These are phyloP conservation scores for Pampusana beccarii DNA, from an alignment of 2,113 vertebrate genomes.

Conservation along the genomic window DNA sequence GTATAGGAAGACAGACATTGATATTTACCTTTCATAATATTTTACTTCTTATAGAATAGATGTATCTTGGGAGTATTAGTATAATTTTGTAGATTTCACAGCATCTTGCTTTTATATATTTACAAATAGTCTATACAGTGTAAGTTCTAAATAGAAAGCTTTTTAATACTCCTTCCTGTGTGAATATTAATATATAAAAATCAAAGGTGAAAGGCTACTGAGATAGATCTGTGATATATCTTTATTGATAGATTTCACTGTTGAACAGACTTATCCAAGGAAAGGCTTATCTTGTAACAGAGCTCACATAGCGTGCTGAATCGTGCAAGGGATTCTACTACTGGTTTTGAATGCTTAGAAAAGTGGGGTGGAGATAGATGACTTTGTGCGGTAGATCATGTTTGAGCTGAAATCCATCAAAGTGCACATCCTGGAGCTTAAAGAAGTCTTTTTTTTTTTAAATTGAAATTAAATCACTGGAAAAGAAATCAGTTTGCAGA, in stretches of 20 bases:
- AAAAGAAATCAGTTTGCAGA: not conserved
- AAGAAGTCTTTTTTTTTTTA: not conserved
- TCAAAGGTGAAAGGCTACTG: not conserved
- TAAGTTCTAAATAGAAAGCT: not conserved
- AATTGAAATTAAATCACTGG: not conserved
- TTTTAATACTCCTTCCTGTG: not conserved
- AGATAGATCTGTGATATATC: not conserved
- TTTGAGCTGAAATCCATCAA: not conserved
- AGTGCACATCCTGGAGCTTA: not conserved
- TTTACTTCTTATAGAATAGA: constrained; percentile 54
- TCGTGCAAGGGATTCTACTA: not conserved
- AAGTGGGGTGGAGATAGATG: not conserved
- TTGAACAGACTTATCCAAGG: not conserved
- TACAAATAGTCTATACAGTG: constrained; percentile 3
- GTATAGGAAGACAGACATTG: constrained; percentile 18
- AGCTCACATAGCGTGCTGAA: not conserved
- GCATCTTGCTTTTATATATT: constrained; percentile 3
- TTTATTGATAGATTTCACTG: not conserved
- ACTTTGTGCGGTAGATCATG: not conserved
- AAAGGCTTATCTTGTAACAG: not conserved
- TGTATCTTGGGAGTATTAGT: not conserved
- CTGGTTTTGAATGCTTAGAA: not conserved
- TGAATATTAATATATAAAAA: not conserved
- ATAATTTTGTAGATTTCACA: constrained; percentile 29
- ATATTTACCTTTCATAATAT: constrained; percentile 45